A percentile compares a stretch with the other conserved stretches of the same genome.
These are phyloP conservation scores for Macrotis lagotis DNA, from an alignment of 2,113 vertebrate species.

Conservation along the genomic window DNA sequence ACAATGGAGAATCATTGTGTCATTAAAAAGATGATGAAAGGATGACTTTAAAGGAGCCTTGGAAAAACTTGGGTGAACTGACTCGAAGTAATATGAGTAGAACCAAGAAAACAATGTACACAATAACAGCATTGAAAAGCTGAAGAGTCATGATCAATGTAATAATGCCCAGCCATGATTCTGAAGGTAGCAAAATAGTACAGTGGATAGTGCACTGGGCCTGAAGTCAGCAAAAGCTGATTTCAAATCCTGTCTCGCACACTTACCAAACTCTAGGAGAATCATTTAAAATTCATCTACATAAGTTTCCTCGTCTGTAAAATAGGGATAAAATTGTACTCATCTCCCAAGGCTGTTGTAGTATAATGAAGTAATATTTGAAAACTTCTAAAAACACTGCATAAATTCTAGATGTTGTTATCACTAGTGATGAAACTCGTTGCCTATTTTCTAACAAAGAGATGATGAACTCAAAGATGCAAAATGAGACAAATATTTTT, in stretches of 20 bases:
- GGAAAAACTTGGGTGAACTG: neutral
- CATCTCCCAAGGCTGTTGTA: neutral
- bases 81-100: neutral
- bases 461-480: neutral
- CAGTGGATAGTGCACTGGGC: neutral
- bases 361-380: neutral
- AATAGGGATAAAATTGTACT: neutral
- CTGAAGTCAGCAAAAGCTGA: neutral
- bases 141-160: neutral
- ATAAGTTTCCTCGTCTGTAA: neutral
- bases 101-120: neutral
- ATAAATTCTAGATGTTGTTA: neutral
- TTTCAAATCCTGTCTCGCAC: neutral
- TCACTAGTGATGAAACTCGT: neutral
- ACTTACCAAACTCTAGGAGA: neutral
- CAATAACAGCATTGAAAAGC: neutral
- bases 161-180: too few species aligned
- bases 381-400: neutral
- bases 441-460: neutral
- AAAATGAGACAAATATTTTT: neutral
- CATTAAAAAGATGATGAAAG: neutral
- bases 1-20: neutral
- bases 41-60: neutral
- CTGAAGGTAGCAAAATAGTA: neutral
- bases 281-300: neutral